Conservation (phyloP, 1,140 invertebrate genomes). For the Drosophila malerkotliana region DNA sequence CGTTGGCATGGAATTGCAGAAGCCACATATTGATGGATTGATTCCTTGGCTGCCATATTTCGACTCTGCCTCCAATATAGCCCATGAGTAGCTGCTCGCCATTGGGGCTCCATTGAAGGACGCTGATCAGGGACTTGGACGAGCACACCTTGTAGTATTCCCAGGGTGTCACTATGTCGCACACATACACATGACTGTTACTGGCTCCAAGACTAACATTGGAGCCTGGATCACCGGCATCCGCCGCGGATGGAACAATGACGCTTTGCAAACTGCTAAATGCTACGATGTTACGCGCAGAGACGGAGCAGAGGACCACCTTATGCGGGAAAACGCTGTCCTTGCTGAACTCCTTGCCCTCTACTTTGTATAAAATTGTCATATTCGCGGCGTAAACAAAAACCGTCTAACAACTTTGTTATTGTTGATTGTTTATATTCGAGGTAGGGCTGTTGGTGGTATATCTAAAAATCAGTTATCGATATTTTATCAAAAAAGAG, state of each 20-base stretch:
- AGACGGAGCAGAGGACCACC: slow-evolving; percentile 87
- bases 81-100: slow-evolving; percentile 91
- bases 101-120: slow-evolving; percentile 93
- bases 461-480: too few species aligned
- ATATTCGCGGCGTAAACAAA: slow-evolving; percentile 55
- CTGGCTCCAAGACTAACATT: slow-evolving; percentile 84
- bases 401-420: slow-evolving; percentile 1
- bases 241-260: slow-evolving; percentile 25
- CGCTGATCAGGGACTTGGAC: slow-evolving; percentile 87
- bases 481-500: too few species aligned
- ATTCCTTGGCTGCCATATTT: slow-evolving; percentile 91
- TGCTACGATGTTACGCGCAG: slow-evolving; percentile 91
- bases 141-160: slow-evolving; percentile 87
- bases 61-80: slow-evolving; percentile 90
- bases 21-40: slow-evolving; percentile 93
- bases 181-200: slow-evolving; percentile 90
- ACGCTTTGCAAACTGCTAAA: slow-evolving; percentile 89
- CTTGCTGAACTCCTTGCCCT: slow-evolving; percentile 64
- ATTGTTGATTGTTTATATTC: slow-evolving; percentile 2
- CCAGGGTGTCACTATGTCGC: slow-evolving; percentile 94
- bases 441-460: too few species aligned
- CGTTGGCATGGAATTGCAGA: slow-evolving; percentile 84
- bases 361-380: slow-evolving; percentile 79
- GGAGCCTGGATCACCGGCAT: slow-evolving; percentile 25
- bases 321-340: slow-evolving; percentile 64